Evolutionary conservation across 2,797 vertebrate species (phyloP).

Genomic region (Aplochiton taeniatus): DNA sequence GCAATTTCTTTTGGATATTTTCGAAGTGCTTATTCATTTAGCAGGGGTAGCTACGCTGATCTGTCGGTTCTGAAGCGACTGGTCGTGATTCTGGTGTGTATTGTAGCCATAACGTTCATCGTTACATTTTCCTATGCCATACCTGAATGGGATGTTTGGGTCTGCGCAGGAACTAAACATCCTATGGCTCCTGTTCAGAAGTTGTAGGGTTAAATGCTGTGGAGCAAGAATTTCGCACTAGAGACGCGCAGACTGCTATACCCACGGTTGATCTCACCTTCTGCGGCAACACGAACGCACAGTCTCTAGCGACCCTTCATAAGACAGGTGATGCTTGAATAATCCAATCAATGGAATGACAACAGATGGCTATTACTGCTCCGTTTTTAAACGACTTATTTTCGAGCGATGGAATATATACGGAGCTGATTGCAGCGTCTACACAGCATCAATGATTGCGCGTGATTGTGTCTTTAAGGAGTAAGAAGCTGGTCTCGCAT

Average conservation of each 20-base stretch:
- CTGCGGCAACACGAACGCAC: constrained; percentile 64
- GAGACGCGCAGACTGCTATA: constrained; percentile 24
- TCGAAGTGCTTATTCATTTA: neutral
- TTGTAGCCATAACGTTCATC: no score
- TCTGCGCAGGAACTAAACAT: no score
- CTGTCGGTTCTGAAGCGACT: no score
- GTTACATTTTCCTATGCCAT: no score
- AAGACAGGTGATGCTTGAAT: constrained; percentile 54
- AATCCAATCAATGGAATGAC: constrained; percentile 25
- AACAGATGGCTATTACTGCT: constrained; percentile 11
- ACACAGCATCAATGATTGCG: constrained; percentile 38
- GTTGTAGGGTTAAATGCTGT: no score
- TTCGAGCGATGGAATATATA: constrained; percentile 54
- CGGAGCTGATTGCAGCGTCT: constrained; percentile 12
- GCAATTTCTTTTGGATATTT: neutral
- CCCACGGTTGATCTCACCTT: constrained; percentile 42
- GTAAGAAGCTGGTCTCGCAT: constrained; percentile 22
- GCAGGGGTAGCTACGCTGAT: no score
- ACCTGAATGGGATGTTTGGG: no score
- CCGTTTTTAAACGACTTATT: constrained; percentile 5
- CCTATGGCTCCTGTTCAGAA: no score
- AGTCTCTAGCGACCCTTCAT: constrained; percentile 39
- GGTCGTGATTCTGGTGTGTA: no score
- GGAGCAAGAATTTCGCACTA: constrained; percentile 1
- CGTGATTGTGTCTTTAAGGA: constrained; percentile 52